Percentiles rank a stretch among this genome's conserved stretches.
Evolutionary conservation across 2,797 vertebrate species (phyloP).

Genomic region (Gymnoscopelus microlampas): DNA sequence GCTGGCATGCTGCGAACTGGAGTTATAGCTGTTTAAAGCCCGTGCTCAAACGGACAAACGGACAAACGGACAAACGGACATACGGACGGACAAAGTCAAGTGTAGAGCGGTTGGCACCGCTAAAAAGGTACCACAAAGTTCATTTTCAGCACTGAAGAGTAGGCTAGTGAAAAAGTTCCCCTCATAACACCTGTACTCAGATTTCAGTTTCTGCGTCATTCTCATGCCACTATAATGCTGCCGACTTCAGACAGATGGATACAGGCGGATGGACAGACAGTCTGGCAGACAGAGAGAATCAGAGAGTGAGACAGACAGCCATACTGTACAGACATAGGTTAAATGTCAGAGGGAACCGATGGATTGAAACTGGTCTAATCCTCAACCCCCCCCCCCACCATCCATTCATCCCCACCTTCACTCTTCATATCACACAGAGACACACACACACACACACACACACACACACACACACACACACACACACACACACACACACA

Average conservation of each 20-base stretch:
- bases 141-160: too few species aligned
- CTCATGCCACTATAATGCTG: too few species aligned
- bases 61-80: too few species aligned
- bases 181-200: too few species aligned
- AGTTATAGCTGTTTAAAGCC: too few species aligned
- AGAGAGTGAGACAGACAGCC: neutral
- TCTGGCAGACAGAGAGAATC: neutral
- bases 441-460: neutral
- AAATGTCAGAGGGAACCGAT: slow-evolving; percentile 31
- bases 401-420: neutral
- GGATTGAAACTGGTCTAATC: slow-evolving; percentile 28
- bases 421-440: slow-evolving; percentile 1
- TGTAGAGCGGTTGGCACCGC: too few species aligned
- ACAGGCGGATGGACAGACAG: neutral
- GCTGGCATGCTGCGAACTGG: too few species aligned
- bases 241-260: neutral
- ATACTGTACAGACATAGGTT: slow-evolving; percentile 20
- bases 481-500: neutral
- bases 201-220: too few species aligned
- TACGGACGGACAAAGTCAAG: too few species aligned
- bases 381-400: neutral
- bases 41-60: too few species aligned
- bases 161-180: too few species aligned
- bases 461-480: neutral
- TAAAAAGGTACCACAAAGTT: too few species aligned